phyloP scores from a whole-genome alignment of 1,140 invertebrate genomes.

The Zaprionus taronus region DNA sequence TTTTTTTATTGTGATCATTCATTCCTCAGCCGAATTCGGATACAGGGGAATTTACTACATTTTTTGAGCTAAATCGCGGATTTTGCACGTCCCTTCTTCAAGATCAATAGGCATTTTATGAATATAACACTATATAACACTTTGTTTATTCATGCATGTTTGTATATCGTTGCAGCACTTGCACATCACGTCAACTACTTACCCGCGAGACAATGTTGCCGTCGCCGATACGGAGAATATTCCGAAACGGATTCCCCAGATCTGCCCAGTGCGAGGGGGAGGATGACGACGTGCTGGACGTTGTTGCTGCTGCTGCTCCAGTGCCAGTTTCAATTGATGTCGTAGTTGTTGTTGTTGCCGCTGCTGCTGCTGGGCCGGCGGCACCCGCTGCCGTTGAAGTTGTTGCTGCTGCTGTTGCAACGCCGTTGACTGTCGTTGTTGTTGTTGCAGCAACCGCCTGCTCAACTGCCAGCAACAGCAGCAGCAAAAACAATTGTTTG shows the following conservation, averaged over 20 bases:
- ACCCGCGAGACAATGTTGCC: conserved; percentile 74
- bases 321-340: conserved; percentile 23
- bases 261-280: conserved; percentile 38
- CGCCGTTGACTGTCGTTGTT: conserved; percentile 82
- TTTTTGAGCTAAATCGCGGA: too few relatives aligned
- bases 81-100: too few relatives aligned
- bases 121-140: too few relatives aligned
- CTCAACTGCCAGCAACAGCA: conserved; percentile 58
- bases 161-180: background rate
- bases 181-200: conserved; percentile 34
- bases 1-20: too few relatives aligned
- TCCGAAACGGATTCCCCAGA: conserved; percentile 59
- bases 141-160: too few relatives aligned
- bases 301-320: conserved; percentile 17
- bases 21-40: too few relatives aligned
- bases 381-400: conserved; percentile 36
- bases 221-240: conserved; percentile 75
- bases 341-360: conserved; percentile 42
- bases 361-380: conserved; percentile 86
- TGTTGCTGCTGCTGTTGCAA: conserved; percentile 63
- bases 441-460: conserved; percentile 84
- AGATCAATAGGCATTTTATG: too few relatives aligned
- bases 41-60: too few relatives aligned
- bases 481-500: conserved; percentile 39
- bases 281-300: conserved; percentile 20